phyloP scores from a whole-genome alignment of 2,888 invertebrate genomes.

The Sinodicranocentrus sp. region DNA sequence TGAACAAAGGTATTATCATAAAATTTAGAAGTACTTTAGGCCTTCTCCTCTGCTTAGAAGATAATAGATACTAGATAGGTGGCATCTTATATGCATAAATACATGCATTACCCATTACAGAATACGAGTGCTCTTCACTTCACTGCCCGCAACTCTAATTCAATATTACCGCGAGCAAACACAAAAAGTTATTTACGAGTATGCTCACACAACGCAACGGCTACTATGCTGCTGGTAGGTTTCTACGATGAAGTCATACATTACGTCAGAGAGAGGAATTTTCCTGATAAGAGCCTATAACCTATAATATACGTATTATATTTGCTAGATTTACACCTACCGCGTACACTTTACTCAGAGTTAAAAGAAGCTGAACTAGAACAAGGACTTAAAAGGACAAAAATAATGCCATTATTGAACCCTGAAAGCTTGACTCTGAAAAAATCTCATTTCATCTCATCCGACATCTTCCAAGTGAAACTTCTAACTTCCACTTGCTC shows the following conservation, averaged over 20 bases:
- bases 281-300: too few relatives aligned
- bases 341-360: too few relatives aligned
- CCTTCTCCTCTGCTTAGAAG: neutral
- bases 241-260: neutral
- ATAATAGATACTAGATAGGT: too few relatives aligned
- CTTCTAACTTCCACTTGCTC: neutral
- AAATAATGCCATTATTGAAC: constrained; percentile 36
- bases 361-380: neutral
- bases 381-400: constrained; percentile 2
- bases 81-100: too few relatives aligned
- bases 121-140: neutral
- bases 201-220: neutral
- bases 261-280: neutral
- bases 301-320: too few relatives aligned
- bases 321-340: too few relatives aligned
- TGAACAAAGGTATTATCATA: constrained; percentile 53
- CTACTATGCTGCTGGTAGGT: too few relatives aligned
- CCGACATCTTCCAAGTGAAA: too few relatives aligned
- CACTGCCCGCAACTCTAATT: constrained; percentile 30
- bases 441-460: neutral
- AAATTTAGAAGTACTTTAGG: constrained; percentile 42
- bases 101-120: too few relatives aligned
- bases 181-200: constrained; percentile 40
- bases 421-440: constrained; percentile 34
- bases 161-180: constrained; percentile 23